phyloP scores from a whole-genome alignment of 2,888 invertebrate genomes.

The Cephalotes varians region DNA sequence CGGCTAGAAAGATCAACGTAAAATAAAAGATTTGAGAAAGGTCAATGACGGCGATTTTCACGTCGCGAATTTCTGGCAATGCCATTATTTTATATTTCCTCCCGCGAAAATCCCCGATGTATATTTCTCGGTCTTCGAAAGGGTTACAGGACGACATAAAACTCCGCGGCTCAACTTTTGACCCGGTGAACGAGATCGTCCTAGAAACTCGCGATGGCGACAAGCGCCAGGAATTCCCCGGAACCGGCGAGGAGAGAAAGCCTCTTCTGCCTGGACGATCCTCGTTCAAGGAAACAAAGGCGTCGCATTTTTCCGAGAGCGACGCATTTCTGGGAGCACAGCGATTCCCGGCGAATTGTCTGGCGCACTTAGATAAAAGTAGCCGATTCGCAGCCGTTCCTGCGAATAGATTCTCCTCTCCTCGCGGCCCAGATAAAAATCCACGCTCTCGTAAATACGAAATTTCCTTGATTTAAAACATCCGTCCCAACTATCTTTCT shows the following conservation, averaged over 20 bases:
- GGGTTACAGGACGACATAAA: background rate
- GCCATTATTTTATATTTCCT: constrained; percentile 8
- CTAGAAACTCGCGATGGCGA: constrained; percentile 24
- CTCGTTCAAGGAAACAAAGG: constrained; percentile 30
- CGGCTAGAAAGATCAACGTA: background rate
- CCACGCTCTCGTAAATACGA: background rate
- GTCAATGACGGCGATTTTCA: constrained; percentile 17
- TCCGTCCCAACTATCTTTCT: background rate
- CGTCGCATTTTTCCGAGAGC: constrained; percentile 33
- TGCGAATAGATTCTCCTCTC: constrained; percentile 3
- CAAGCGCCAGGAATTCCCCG: background rate
- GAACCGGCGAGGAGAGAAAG: background rate
- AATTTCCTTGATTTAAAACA: background rate
- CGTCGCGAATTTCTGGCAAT: background rate
- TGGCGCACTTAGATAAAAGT: constrained; percentile 33
- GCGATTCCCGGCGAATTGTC: constrained; percentile 32
- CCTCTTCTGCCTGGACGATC: constrained; percentile 38
- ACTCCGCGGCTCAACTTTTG: constrained; percentile 31
- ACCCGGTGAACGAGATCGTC: constrained; percentile 18
- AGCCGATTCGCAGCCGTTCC: constrained; percentile 32
- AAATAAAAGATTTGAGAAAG: constrained; percentile 11
- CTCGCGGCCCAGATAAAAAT: constrained; percentile 6
- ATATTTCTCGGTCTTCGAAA: background rate
- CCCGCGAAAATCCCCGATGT: background rate
- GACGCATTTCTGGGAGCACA: constrained; percentile 25